phyloP scores from a whole-genome alignment of 2,797 vertebrate genomes.

The Menidia menidia region DNA sequence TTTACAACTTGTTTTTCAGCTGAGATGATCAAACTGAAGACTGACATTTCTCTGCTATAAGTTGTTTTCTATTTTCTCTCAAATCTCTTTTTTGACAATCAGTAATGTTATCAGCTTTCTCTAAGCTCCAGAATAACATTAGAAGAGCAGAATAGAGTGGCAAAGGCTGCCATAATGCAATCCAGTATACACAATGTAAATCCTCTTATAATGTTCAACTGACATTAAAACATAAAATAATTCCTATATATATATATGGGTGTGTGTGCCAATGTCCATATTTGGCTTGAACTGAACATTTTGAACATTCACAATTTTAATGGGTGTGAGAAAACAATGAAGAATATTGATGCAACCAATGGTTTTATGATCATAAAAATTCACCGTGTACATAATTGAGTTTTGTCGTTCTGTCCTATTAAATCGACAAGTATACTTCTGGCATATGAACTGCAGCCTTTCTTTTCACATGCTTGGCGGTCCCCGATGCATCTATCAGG shows the following conservation, averaged over 20 bases:
- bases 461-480: slow-evolving; percentile 19
- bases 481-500: slow-evolving; percentile 21
- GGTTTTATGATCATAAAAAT: slow-evolving; percentile 12
- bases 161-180: slow-evolving; percentile 2
- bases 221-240: slow-evolving; percentile 5
- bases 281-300: slow-evolving; percentile 19
- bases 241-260: not conserved
- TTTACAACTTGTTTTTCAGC: not conserved
- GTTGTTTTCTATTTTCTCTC: not conserved
- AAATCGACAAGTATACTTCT: slow-evolving; percentile 15
- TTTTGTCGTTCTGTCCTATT: slow-evolving; percentile 4
- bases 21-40: slow-evolving; percentile 7
- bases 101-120: slow-evolving; percentile 15
- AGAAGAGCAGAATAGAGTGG: slow-evolving; percentile 6
- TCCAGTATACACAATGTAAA: not conserved
- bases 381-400: slow-evolving; percentile 2
- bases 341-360: slow-evolving; percentile 18
- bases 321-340: slow-evolving; percentile 20
- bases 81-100: not conserved
- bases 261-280: not conserved
- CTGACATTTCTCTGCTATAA: not conserved
- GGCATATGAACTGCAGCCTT: slow-evolving; percentile 1
- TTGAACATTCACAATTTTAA: slow-evolving; percentile 22
- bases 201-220: slow-evolving; percentile 5
- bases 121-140: slow-evolving; percentile 19